Conservation (phyloP, 2,888 invertebrate species). For the Rhaphigaster nebulosa region DNA sequence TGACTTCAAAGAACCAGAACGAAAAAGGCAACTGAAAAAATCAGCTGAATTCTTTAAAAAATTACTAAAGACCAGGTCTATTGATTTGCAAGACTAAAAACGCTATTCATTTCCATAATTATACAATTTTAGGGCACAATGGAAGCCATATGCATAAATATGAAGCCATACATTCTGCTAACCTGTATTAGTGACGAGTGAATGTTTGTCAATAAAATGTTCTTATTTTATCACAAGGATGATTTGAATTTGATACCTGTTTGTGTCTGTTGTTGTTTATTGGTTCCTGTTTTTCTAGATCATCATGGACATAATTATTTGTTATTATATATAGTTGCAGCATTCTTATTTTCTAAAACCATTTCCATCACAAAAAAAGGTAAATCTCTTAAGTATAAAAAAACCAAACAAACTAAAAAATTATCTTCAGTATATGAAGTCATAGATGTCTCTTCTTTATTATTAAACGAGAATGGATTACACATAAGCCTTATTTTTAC, state of each 20-base stretch:
- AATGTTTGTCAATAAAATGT: conserved; percentile 14
- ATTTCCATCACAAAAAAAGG: conserved; percentile 5
- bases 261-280: neutral
- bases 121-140: neutral
- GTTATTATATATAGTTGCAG: conserved; percentile 3
- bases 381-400: neutral
- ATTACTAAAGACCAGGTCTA: conserved; percentile 70
- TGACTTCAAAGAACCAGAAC: conserved; percentile 78
- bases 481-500: neutral
- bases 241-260: conserved; percentile 47
- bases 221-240: neutral
- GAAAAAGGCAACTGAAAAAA: conserved; percentile 77
- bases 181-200: neutral
- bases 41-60: conserved; percentile 75
- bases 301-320: conserved; percentile 36
- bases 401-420: neutral
- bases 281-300: conserved; percentile 44
- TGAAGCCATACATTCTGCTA: conserved; percentile 28
- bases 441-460: neutral
- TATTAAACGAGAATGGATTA: neutral
- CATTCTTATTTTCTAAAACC: neutral
- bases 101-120: neutral
- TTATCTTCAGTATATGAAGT: neutral
- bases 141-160: neutral
- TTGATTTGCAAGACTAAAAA: neutral